Base-by-base conservation (phyloP, 2,888 invertebrate genomes). In the Mythimna pallens region DNA sequence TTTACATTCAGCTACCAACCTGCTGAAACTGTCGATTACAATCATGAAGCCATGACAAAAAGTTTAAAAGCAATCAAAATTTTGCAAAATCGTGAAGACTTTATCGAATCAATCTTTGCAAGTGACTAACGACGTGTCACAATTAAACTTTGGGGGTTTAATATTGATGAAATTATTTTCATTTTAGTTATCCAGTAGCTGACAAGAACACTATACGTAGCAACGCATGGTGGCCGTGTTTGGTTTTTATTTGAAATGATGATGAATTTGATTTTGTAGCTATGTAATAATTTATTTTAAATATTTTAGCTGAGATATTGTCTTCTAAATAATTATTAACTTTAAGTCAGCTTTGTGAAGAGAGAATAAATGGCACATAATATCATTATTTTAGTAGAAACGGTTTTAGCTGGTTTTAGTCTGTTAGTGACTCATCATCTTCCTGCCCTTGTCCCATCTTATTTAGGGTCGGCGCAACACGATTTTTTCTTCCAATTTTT, bases 1-100 rank as follows among this genome's bases (percentile, higher is more conserved):
- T 10, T 36, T 34, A 34, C 6, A 20, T 12, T 10, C 20, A 36
- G 58, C 36, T 12, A 59, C n/a, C 30, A 20, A 20, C 36, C 12
- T 59, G 59, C 6, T 58, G 34, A n/a, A 59, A n/a, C n/a, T n/a
- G n/a, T 59, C 36, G 59, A 59, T 59, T 59, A n/a, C 36, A 59
- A 59, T 59, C n/a, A 59, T 59, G n/a, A 3, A n/a, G n/a, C 30
- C 17, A 57, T 30, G 7, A 30, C 6, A n/a, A 12, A 36, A 40
- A 61, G 22, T 61, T 61, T 3, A 40, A 61, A 61, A 61, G 36
- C 36, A 40, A 40, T 61, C 14, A 22, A 40, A n/a, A 36, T 59
- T 59, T 36, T 36, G n/a, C 36, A 36, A 36, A 36, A 36, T 59
- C 36, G 59, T n/a, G 12, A 59, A 36, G 36, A n/a, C n/a, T n/a